phyloP scores from a whole-genome alignment of 1,140 invertebrate genomes.

The Pseudomyrmex concolor region DNA sequence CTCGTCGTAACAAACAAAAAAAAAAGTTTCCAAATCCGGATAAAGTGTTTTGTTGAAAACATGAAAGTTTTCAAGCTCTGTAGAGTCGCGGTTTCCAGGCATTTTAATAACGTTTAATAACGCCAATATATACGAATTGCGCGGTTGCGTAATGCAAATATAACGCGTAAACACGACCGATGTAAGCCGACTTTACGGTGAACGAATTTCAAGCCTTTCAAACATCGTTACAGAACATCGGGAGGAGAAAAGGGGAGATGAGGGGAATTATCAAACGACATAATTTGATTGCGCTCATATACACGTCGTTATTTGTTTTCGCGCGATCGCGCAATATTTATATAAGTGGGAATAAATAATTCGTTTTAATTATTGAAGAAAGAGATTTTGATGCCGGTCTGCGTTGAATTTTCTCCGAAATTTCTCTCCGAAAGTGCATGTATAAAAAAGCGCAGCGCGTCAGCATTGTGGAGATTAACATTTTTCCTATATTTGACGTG shows the following conservation, averaged over 20 bases:
- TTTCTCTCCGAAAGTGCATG: no score
- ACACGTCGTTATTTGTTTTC: background rate
- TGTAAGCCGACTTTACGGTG: conserved; percentile 26
- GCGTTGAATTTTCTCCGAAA: no score
- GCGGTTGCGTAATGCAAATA: conserved; percentile 32
- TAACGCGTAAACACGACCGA: background rate
- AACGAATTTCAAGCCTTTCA: conserved; percentile 27
- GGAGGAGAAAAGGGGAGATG: background rate
- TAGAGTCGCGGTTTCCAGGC: background rate
- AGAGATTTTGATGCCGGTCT: background rate
- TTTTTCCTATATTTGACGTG: background rate
- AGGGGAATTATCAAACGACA: conserved; percentile 16
- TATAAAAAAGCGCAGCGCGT: background rate
- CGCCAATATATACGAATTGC: conserved; percentile 23
- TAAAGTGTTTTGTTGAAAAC: conserved; percentile 25
- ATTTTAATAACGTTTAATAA: conserved; percentile 44
- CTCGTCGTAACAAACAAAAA: no score
- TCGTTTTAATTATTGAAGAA: background rate
- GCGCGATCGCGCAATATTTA: background rate
- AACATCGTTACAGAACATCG: conserved; percentile 8
- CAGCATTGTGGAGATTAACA: conserved; percentile 30
- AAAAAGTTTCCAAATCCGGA: conserved; percentile 11
- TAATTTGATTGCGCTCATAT: background rate
- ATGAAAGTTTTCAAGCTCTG: conserved; percentile 17
- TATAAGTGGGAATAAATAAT: background rate